Conservation (phyloP, 2,888 invertebrate species). For the Ommatoiulus sabulosus region DNA sequence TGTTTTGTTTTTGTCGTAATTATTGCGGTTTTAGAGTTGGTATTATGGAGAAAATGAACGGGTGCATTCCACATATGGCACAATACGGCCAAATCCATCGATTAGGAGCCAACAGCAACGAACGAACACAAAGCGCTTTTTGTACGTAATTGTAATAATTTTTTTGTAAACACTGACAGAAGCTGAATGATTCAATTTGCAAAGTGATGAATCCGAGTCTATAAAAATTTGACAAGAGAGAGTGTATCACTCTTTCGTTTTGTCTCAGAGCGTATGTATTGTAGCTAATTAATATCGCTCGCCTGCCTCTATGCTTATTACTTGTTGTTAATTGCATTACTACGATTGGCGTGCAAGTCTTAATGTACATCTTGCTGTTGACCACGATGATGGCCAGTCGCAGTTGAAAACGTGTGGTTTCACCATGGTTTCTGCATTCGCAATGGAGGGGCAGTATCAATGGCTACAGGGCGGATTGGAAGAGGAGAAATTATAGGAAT, state of each 20-base stretch:
- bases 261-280: not conserved
- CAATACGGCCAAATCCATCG: not conserved
- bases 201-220: slow-evolving; percentile 18
- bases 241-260: slow-evolving; percentile 48
- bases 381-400: not conserved
- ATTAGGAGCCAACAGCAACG: not conserved
- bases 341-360: not conserved
- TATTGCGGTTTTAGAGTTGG: not conserved
- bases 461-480: not conserved
- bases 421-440: not conserved
- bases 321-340: slow-evolving; percentile 23
- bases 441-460: not conserved
- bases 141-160: slow-evolving; percentile 37
- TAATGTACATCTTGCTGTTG: too few species aligned
- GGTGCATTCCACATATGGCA: not conserved
- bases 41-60: slow-evolving; percentile 11
- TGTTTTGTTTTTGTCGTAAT: slow-evolving; percentile 3
- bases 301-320: slow-evolving; percentile 45
- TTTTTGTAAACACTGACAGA: slow-evolving; percentile 35
- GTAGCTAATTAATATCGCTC: slow-evolving; percentile 33
- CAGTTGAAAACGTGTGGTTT: not conserved
- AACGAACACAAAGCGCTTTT: slow-evolving; percentile 24
- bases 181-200: not conserved
- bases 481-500: not conserved
- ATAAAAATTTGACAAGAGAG: not conserved